These are phyloP conservation scores for Andricus quercusramuli DNA, from an alignment of 2,888 invertebrate species.

Conservation along the genomic window DNA sequence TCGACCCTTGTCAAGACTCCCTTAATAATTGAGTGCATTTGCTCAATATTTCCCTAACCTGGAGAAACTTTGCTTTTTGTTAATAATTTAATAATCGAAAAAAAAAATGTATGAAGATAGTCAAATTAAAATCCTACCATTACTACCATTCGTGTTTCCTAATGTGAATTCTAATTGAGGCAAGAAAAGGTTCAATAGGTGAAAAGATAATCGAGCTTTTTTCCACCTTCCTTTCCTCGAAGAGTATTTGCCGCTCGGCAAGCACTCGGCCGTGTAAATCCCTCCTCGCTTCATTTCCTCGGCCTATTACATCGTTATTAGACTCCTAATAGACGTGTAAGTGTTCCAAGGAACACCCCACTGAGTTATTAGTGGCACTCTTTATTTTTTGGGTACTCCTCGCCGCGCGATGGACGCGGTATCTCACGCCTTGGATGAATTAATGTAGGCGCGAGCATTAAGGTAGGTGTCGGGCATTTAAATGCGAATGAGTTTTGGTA, in stretches of 20 bases:
- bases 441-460: constrained; percentile 62
- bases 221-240: constrained; percentile 4
- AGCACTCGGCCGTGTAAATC: constrained; percentile 14
- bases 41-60: not conserved
- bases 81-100: not conserved
- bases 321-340: constrained; percentile 69
- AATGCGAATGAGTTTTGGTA: constrained; percentile 60
- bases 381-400: constrained; percentile 65
- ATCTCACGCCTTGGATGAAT: constrained; percentile 64
- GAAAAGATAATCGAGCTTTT: constrained; percentile 20
- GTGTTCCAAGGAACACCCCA: constrained; percentile 70
- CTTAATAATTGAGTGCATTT: constrained; percentile 55
- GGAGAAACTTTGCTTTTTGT: not conserved
- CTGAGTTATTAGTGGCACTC: constrained; percentile 72
- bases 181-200: constrained; percentile 14
- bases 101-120: not conserved
- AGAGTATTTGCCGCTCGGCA: constrained; percentile 9
- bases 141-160: not conserved
- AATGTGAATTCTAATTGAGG: constrained; percentile 19
- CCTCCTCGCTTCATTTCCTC: constrained; percentile 58
- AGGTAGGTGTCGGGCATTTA: constrained; percentile 61
- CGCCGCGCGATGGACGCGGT: constrained; percentile 60
- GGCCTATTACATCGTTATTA: constrained; percentile 72
- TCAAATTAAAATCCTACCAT: not conserved
- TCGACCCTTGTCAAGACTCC: constrained; percentile 50